phyloP scores from a whole-genome alignment of 2,113 vertebrate species.

The Toxostoma redivivum region DNA sequence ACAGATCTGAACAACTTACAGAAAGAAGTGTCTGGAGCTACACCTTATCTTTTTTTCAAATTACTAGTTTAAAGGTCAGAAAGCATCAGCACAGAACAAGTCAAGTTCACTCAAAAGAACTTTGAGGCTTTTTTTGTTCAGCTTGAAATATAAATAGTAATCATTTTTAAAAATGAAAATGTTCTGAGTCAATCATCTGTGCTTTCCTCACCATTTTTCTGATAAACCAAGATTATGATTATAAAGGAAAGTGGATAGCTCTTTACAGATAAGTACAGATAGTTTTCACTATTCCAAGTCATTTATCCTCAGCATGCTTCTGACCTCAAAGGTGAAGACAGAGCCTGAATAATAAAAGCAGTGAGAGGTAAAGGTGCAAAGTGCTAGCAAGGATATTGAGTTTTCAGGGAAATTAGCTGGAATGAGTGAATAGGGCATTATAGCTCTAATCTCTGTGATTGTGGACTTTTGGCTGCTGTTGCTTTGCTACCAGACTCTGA shows the following conservation, averaged over 20 bases:
- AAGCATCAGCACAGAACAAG: background rate
- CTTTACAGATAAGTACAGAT: background rate
- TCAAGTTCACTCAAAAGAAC: background rate
- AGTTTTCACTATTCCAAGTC: background rate
- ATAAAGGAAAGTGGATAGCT: background rate
- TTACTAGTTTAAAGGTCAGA: background rate
- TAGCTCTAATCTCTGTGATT: background rate
- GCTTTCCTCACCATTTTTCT: background rate
- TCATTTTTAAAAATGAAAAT: background rate
- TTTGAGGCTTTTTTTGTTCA: background rate
- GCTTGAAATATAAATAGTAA: background rate
- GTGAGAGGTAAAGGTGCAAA: background rate
- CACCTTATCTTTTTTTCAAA: background rate
- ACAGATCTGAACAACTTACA: background rate
- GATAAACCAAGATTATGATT: background rate
- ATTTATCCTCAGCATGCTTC: background rate
- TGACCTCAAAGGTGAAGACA: background rate
- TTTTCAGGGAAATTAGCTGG: background rate
- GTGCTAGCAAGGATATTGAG: background rate
- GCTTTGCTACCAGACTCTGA: background rate
- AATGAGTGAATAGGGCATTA: background rate
- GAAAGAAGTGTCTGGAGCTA: background rate
- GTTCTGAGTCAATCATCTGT: background rate
- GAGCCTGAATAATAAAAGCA: background rate
- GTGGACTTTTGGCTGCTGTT: background rate